Conservation (phyloP, 2,113 vertebrate genomes). For the Sminthopsis crassicaudata region DNA sequence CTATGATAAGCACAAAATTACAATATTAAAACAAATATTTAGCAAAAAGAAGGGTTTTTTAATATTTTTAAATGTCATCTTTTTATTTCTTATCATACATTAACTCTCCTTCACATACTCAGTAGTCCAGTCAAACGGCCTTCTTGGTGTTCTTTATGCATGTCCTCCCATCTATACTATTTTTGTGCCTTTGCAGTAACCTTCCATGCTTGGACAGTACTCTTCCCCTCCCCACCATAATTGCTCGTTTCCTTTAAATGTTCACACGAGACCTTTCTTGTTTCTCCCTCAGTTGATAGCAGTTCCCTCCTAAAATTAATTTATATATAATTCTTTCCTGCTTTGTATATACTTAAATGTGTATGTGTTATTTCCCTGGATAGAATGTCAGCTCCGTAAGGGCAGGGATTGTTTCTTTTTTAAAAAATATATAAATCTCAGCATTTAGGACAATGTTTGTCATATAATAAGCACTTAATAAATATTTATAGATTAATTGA, state of each 20-base stretch:
- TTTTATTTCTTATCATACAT: background rate
- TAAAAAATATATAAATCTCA: too few relatives aligned
- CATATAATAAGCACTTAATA: too few relatives aligned
- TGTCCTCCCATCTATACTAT: background rate
- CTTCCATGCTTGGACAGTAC: too few relatives aligned
- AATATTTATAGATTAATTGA: too few relatives aligned
- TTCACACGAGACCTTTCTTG: background rate
- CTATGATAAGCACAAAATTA: background rate
- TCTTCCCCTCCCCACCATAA: background rate
- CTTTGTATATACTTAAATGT: background rate
- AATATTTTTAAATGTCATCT: background rate
- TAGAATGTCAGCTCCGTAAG: background rate
- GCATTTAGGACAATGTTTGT: too few relatives aligned
- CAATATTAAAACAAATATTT: background rate
- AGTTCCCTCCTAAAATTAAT: background rate
- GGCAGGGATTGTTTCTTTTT: background rate
- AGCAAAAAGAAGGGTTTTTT: background rate
- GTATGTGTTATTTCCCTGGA: background rate
- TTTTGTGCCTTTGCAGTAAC: background rate
- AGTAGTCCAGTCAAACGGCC: background rate
- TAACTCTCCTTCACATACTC: background rate
- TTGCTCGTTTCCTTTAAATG: background rate
- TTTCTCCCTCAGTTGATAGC: background rate
- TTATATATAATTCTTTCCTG: background rate
- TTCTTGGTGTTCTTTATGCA: background rate